phyloP scores from a whole-genome alignment of 2,888 invertebrate genomes.

The Nomada fabriciana region DNA sequence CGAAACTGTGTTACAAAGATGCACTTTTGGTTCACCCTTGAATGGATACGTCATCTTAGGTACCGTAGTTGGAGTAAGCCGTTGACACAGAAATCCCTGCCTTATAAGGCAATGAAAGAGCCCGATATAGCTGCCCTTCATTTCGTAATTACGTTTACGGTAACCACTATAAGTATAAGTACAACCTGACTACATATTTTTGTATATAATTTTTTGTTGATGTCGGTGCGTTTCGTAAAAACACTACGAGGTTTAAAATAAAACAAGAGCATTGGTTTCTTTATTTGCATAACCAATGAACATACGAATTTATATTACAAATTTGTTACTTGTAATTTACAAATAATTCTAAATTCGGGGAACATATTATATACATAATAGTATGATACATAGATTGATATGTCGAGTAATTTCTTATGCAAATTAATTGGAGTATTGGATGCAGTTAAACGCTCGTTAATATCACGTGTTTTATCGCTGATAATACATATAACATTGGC shows the following conservation, averaged over 20 bases:
- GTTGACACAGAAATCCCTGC: constrained; percentile 51
- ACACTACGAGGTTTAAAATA: constrained; percentile 39
- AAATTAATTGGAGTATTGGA: constrained; percentile 2
- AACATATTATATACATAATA: constrained; percentile 73
- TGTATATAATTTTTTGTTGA: too few species aligned
- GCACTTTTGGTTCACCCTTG: background rate
- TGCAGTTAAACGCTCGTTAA: constrained; percentile 11
- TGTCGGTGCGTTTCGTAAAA: background rate
- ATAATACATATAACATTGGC: constrained; percentile 8
- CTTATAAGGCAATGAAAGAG: constrained; percentile 58
- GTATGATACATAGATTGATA: constrained; percentile 39
- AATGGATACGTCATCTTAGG: constrained; percentile 46
- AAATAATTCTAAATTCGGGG: constrained; percentile 57
- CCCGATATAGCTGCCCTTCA: constrained; percentile 34
- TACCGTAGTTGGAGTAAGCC: constrained; percentile 52
- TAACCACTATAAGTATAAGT: background rate
- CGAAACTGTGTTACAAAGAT: background rate
- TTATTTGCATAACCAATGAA: constrained; percentile 67
- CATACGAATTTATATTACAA: constrained; percentile 59
- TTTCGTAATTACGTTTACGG: constrained; percentile 40
- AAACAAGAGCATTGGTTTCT: constrained; percentile 68
- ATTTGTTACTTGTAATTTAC: constrained; percentile 54
- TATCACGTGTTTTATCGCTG: constrained; percentile 21
- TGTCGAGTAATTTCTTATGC: constrained; percentile 8
- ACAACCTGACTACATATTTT: background rate